Conservation (phyloP, 2,797 vertebrate species). For the Notamacropus eugenii region DNA sequence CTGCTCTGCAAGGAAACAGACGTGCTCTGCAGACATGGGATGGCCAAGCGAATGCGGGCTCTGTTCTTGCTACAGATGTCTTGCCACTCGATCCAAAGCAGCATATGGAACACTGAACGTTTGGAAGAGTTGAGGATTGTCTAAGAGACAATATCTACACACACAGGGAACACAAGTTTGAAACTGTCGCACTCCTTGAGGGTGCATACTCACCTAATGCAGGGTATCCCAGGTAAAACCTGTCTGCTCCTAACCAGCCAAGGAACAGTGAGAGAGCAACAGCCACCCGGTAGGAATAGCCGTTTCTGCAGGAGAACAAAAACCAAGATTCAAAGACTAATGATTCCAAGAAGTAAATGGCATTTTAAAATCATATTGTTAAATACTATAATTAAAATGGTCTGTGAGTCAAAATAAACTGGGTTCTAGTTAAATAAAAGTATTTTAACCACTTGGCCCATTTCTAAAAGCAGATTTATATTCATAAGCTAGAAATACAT, state of each 20-base stretch:
- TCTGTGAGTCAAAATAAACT: neutral
- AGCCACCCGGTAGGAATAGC: slow-evolving; percentile 97
- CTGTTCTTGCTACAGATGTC: neutral
- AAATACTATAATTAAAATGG: slow-evolving; percentile 2
- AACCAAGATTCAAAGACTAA: slow-evolving; percentile 68
- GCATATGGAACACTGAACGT: neutral
- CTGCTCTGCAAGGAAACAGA: slow-evolving; percentile 4
- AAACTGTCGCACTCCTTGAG: neutral
- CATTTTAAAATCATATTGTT: slow-evolving; percentile 32
- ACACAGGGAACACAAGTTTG: slow-evolving; percentile 25
- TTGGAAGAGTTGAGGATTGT: slow-evolving; percentile 20
- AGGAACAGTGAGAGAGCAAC: slow-evolving; percentile 97
- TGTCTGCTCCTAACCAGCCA: slow-evolving; percentile 97
- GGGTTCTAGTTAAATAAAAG: neutral
- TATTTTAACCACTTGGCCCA: neutral
- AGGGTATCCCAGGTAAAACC: slow-evolving; percentile 98
- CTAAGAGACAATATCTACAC: slow-evolving; percentile 22
- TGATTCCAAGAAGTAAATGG: slow-evolving; percentile 21
- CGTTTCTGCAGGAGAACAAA: slow-evolving; percentile 88
- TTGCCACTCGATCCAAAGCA: slow-evolving; percentile 7
- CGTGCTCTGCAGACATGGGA: neutral
- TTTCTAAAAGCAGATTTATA: neutral
- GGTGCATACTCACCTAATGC: slow-evolving; percentile 91
- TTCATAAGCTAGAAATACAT: neutral
- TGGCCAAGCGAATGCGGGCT: slow-evolving; percentile 8